These are phyloP conservation scores for Agonopterix arenella DNA, from an alignment of 2,888 invertebrate species.

Conservation along the genomic window DNA sequence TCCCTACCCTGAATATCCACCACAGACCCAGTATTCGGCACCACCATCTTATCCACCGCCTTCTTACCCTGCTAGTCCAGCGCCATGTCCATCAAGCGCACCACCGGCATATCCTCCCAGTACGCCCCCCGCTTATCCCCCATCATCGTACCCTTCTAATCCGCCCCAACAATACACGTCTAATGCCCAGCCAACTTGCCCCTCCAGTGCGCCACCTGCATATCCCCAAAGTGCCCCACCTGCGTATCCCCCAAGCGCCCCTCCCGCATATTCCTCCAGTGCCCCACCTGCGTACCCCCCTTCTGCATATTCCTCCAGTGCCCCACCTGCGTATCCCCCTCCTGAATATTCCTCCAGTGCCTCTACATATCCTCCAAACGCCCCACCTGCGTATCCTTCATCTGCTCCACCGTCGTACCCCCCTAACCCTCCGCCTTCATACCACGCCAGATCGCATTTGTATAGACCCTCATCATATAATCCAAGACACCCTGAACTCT, in stretches of 20 bases:
- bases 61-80: not conserved
- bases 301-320: not conserved
- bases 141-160: constrained; percentile 4
- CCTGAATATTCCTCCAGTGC: constrained; percentile 2
- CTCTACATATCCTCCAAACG: not conserved
- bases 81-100: not conserved
- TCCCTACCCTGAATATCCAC: not conserved
- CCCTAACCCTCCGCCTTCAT: not conserved
- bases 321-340: constrained; percentile 3
- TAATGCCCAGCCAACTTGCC: constrained; percentile 2
- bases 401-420: constrained; percentile 15
- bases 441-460: constrained; percentile 10
- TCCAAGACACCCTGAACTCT: constrained; percentile 11
- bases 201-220: constrained; percentile 7
- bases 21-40: not conserved
- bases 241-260: constrained; percentile 2
- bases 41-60: not conserved
- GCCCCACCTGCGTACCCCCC: constrained; percentile 17
- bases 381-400: constrained; percentile 11
- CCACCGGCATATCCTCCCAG: constrained; percentile 5
- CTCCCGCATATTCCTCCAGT: constrained; percentile 11
- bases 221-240: not conserved
- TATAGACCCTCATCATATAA: constrained; percentile 14
- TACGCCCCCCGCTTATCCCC: constrained; percentile 1
- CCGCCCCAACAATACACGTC: constrained; percentile 10